Evolutionary conservation across 2,888 invertebrate genomes (phyloP).

Genomic region (Athetis lepigone): DNA sequence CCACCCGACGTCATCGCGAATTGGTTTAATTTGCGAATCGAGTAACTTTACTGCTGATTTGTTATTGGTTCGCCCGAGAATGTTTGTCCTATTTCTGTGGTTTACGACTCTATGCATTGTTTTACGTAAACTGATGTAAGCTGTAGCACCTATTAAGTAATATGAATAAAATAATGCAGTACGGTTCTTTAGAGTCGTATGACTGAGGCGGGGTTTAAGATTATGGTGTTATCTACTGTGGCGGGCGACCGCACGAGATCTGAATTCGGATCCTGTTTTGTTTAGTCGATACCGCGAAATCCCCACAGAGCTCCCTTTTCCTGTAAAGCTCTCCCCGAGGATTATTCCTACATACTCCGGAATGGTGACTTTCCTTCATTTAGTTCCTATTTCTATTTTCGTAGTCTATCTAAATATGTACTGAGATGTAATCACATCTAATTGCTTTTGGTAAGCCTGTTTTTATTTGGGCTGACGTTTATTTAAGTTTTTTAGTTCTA

Average conservation of each 20-base stretch:
- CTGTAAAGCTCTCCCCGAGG: conserved; percentile 50
- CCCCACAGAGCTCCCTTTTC: conserved; percentile 44
- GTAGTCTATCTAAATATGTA: conserved; percentile 9
- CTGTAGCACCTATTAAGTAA: background rate
- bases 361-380: conserved; percentile 47
- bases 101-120: conserved; percentile 11
- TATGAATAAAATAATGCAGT: conserved; percentile 9
- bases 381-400: conserved; percentile 34
- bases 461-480: conserved; percentile 3
- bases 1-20: conserved; percentile 72
- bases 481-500: conserved; percentile 12
- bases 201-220: conserved; percentile 29
- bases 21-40: conserved; percentile 71
- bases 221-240: conserved; percentile 57
- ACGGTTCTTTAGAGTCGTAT: conserved; percentile 9
- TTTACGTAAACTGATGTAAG: background rate
- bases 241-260: conserved; percentile 48
- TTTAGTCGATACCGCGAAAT: conserved; percentile 53
- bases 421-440: conserved; percentile 7
- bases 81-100: conserved; percentile 33
- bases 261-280: conserved; percentile 58
- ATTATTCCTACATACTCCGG: conserved; percentile 38
- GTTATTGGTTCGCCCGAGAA: conserved; percentile 48
- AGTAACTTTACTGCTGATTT: conserved; percentile 62
- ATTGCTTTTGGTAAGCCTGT: conserved; percentile 1